Percentiles rank a stretch among this genome's conserved stretches.
Evolutionary conservation across 2,888 invertebrate species (phyloP).

Genomic region (Catocala nupta): DNA sequence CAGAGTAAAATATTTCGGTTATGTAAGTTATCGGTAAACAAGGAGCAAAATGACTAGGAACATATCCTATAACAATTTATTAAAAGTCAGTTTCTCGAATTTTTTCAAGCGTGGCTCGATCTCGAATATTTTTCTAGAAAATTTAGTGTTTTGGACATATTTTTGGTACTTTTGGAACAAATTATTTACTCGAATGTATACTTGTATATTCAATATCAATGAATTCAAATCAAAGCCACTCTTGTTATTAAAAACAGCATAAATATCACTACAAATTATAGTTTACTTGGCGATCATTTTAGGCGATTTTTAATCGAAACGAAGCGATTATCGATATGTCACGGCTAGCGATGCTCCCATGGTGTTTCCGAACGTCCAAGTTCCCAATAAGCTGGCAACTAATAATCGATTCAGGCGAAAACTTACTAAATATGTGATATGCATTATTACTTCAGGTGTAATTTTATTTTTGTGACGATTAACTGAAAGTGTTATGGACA

Average conservation of each 20-base stretch:
- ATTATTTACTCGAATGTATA: constrained; percentile 23
- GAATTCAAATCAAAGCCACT: constrained; percentile 13
- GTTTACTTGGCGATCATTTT: constrained; percentile 25
- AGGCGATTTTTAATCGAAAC: constrained; percentile 29
- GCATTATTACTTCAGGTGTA: constrained; percentile 17
- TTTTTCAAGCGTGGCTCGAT: constrained; percentile 16
- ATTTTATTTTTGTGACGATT: constrained; percentile 33
- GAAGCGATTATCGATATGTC: constrained; percentile 41
- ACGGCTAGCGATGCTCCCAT: constrained; percentile 61
- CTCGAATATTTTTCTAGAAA: constrained; percentile 29
- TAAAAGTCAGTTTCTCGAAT: constrained; percentile 15
- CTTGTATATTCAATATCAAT: constrained; percentile 9
- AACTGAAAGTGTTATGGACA: constrained; percentile 24
- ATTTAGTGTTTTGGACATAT: constrained; percentile 18
- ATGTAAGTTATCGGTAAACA: not conserved
- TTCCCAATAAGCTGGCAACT: constrained; percentile 61
- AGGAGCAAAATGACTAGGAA: not conserved
- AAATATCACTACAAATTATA: not conserved
- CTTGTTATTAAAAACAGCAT: not conserved
- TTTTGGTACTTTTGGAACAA: constrained; percentile 19
- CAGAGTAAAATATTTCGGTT: too few relatives aligned
- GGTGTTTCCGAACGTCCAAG: constrained; percentile 70
- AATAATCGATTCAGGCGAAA: constrained; percentile 47
- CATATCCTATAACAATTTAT: constrained; percentile 12
- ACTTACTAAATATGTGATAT: constrained; percentile 41